These are phyloP conservation scores for Hirudinaria manillensis DNA, from an alignment of 2,888 invertebrate genomes.

Conservation along the genomic window DNA sequence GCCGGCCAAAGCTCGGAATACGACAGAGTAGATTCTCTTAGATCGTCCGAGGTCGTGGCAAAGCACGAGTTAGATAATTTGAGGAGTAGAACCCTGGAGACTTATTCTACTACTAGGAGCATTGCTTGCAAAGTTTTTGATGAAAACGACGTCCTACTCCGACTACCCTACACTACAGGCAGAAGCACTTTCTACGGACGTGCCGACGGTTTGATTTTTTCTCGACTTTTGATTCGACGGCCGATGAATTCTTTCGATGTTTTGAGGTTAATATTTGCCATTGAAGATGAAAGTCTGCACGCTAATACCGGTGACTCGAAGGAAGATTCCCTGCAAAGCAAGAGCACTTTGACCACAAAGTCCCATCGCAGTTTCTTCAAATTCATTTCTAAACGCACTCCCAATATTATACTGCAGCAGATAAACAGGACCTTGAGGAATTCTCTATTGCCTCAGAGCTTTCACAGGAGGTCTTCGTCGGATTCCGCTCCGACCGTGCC, in stretches of 20 bases:
- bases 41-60: not conserved
- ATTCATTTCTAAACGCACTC: slow-evolving; percentile 17
- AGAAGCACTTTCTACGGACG: slow-evolving; percentile 34
- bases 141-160: slow-evolving; percentile 21
- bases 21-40: not conserved
- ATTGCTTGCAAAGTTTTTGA: slow-evolving; percentile 28
- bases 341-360: not conserved
- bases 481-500: not conserved
- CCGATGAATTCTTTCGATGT: too few species aligned
- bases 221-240: not conserved
- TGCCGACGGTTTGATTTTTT: slow-evolving; percentile 18
- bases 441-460: not conserved
- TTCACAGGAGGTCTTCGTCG: slow-evolving; percentile 17
- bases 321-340: not conserved
- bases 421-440: slow-evolving; percentile 18
- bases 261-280: not conserved
- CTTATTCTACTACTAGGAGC: slow-evolving; percentile 1
- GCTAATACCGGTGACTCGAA: not conserved
- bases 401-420: slow-evolving; percentile 24
- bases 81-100: not conserved
- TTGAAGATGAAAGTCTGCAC: slow-evolving; percentile 16
- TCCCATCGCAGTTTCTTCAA: slow-evolving; percentile 21
- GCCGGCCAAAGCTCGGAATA: not conserved
- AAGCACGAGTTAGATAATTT: not conserved
- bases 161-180: slow-evolving; percentile 31